A percentile compares a stretch with the other conserved stretches of the same genome.
Evolutionary conservation across 2,113 vertebrate species (phyloP).

Genomic region (Psittacula cyanocephala): DNA sequence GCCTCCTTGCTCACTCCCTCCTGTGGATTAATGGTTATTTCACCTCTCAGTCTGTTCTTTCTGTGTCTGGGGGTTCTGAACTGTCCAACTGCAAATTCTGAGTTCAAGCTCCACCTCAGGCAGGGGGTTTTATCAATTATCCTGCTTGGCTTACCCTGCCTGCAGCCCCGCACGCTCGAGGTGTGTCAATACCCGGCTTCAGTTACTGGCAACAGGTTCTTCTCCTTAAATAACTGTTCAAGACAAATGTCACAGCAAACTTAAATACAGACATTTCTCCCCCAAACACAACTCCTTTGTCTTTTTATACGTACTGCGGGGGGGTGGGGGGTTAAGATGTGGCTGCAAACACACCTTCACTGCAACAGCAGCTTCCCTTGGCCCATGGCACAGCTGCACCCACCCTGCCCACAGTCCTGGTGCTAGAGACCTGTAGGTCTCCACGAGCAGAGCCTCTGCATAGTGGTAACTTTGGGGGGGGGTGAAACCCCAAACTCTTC

Average conservation of each 20-base stretch:
- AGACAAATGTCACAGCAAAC: background rate
- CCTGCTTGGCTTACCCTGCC: background rate
- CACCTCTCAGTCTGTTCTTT: background rate
- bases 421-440: background rate
- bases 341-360: background rate
- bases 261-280: background rate
- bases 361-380: background rate
- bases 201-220: background rate
- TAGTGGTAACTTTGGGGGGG: accelerated
- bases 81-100: background rate
- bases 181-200: background rate
- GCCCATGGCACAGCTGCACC: background rate
- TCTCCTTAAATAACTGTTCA: background rate
- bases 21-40: background rate
- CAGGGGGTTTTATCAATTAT: background rate
- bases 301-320: accelerated
- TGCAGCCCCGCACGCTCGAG: accelerated
- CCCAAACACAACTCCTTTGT: background rate
- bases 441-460: background rate
- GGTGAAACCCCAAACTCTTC: background rate
- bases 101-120: accelerated
- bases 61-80: background rate
- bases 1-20: background rate
- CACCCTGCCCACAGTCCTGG: background rate
- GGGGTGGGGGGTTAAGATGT: background rate